phyloP scores from a whole-genome alignment of 2,797 vertebrate species.

The Betta splendens region DNA sequence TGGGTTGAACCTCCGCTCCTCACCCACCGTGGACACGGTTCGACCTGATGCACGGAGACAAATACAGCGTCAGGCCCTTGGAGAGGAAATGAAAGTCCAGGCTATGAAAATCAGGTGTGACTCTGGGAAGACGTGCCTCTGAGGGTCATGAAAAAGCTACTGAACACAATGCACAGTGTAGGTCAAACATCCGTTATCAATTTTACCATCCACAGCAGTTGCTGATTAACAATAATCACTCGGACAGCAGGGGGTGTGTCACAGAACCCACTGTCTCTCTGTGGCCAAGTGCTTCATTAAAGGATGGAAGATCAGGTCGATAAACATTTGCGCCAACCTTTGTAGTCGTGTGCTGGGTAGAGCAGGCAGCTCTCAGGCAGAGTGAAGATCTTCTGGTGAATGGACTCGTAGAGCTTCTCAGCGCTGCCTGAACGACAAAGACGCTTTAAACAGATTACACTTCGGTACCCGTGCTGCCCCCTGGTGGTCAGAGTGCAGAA shows the following conservation, averaged over 20 bases:
- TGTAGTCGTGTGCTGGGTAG: slow-evolving; percentile 92
- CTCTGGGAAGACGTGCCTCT: background rate
- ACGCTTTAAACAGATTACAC: background rate
- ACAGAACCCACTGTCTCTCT: too few relatives aligned
- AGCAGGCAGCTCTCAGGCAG: slow-evolving; percentile 87
- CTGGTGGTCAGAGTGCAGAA: slow-evolving; percentile 49
- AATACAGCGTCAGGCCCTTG: background rate
- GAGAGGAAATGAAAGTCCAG: too few relatives aligned
- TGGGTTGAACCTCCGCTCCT: slow-evolving; percentile 87
- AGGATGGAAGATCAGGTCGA: too few relatives aligned
- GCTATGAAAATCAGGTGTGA: background rate
- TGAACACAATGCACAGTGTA: too few relatives aligned
- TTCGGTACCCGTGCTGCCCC: slow-evolving; percentile 16
- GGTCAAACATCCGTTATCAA: too few relatives aligned
- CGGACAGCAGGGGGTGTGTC: too few relatives aligned
- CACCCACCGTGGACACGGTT: slow-evolving; percentile 85
- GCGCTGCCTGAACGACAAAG: slow-evolving; percentile 76
- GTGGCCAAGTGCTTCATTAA: too few relatives aligned
- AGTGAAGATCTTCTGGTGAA: slow-evolving; percentile 88
- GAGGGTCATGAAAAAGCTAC: too few relatives aligned
- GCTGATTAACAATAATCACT: too few relatives aligned
- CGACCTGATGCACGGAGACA: slow-evolving; percentile 76
- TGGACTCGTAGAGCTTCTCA: slow-evolving; percentile 81
- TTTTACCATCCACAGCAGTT: too few relatives aligned
- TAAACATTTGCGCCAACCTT: slow-evolving; percentile 78